Evolutionary conservation across 1,140 invertebrate species (phyloP).

Genomic region (Arion vulgaris): DNA sequence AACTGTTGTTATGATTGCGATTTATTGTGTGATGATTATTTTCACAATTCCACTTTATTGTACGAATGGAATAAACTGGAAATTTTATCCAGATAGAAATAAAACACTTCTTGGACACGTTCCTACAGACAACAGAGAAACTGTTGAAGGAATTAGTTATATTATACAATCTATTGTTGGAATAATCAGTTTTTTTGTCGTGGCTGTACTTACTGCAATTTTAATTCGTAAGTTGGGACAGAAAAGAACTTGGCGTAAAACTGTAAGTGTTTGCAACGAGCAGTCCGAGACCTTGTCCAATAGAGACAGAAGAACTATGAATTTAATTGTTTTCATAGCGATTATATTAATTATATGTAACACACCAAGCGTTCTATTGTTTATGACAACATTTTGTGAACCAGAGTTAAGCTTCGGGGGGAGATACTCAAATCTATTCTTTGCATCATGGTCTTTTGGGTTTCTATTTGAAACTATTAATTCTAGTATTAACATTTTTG

Average conservation of each 20-base stretch:
- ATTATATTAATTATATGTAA: not conserved
- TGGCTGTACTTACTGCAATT: not conserved
- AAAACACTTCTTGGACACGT: not conserved
- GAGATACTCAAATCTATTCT: not conserved
- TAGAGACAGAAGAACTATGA: not conserved
- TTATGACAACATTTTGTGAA: not conserved
- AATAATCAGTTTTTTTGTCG: not conserved
- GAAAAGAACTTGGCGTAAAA: not conserved
- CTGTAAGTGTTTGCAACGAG: not conserved
- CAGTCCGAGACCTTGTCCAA: not conserved
- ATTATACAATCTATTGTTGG: not conserved
- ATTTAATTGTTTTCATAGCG: not conserved
- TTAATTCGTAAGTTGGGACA: not conserved
- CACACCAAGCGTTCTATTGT: not conserved
- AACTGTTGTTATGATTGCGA: not conserved
- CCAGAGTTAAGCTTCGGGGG: not conserved
- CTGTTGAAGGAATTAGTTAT: not conserved
- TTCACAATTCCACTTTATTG: not conserved
- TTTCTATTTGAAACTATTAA: not conserved
- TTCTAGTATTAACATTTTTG: conserved; percentile 9
- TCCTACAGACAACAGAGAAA: not conserved
- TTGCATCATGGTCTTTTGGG: not conserved
- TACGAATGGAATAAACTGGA: not conserved
- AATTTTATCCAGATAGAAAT: not conserved
- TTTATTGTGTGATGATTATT: not conserved